Evolutionary conservation across 2,888 invertebrate species (phyloP).

Genomic region (Psococerastis gibbosa): DNA sequence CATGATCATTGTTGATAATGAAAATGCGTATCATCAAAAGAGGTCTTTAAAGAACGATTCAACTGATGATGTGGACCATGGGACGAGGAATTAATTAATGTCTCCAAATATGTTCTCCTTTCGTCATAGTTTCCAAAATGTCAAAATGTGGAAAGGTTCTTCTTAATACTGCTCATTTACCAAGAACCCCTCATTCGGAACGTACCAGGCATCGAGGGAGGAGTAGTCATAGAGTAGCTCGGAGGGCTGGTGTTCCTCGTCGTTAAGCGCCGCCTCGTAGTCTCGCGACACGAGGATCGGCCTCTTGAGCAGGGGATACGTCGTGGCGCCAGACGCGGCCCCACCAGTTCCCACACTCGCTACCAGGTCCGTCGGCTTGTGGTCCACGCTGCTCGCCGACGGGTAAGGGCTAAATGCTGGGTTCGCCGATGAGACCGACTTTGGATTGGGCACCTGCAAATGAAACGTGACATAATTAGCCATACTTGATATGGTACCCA

Average conservation of each 20-base stretch:
- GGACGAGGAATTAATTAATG: conserved; percentile 14
- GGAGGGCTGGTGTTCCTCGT: conserved; percentile 53
- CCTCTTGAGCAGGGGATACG: conserved; percentile 35
- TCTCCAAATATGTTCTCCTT: too few species aligned
- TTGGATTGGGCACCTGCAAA: too few species aligned
- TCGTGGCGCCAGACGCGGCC: conserved; percentile 18
- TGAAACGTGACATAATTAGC: too few species aligned
- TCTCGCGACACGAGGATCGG: conserved; percentile 61
- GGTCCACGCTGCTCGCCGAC: conserved; percentile 24
- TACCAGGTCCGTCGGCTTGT: conserved; percentile 28
- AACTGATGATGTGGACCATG: not conserved
- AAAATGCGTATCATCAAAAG: too few species aligned
- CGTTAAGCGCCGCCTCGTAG: conserved; percentile 56
- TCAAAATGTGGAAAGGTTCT: too few species aligned
- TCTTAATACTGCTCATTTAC: too few species aligned
- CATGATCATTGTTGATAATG: too few species aligned
- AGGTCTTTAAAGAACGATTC: too few species aligned
- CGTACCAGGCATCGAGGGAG: conserved; percentile 64
- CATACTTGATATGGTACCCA: too few species aligned
- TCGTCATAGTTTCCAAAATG: too few species aligned
- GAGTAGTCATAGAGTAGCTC: conserved; percentile 80
- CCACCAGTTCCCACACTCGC: conserved; percentile 27
- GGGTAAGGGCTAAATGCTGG: conserved; percentile 27
- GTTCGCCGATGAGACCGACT: conserved; percentile 24
- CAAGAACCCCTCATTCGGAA: too few species aligned